Evolutionary conservation across 2,113 vertebrate species (phyloP).

Genomic region (Sclerurus mexicanus): DNA sequence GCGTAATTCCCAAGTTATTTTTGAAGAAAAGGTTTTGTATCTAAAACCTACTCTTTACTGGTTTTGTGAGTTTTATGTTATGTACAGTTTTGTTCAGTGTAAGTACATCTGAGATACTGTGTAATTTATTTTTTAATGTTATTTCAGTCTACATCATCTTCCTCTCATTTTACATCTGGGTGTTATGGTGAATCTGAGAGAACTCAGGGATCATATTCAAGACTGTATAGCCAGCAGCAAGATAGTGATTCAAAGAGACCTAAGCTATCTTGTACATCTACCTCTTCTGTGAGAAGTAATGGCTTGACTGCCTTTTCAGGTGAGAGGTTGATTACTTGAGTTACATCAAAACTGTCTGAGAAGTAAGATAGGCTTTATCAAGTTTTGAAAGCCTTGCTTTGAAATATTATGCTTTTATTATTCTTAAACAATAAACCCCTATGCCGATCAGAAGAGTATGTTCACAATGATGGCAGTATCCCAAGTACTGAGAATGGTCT

Average conservation of each 20-base stretch:
- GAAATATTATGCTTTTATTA: neutral
- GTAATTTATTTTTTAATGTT: neutral
- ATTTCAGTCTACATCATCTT: constrained; percentile 69
- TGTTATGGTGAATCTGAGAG: constrained; percentile 83
- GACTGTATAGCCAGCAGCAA: constrained; percentile 79
- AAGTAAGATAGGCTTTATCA: neutral
- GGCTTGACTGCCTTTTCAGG: constrained; percentile 82
- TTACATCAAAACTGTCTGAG: neutral
- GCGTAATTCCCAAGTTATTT: neutral
- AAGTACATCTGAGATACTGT: neutral
- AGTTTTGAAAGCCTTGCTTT: neutral
- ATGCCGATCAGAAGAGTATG: neutral
- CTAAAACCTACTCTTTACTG: neutral
- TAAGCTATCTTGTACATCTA: constrained; percentile 88
- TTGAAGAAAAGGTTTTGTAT: neutral
- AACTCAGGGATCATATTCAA: constrained; percentile 82
- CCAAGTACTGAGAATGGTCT: neutral
- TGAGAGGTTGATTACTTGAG: constrained; percentile 56
- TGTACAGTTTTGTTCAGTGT: neutral
- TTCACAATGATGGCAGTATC: neutral
- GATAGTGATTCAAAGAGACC: constrained; percentile 93
- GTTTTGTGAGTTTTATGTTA: neutral
- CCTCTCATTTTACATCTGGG: constrained; percentile 72
- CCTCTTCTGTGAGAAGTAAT: constrained; percentile 79
- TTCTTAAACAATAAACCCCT: neutral